phyloP scores from a whole-genome alignment of 2,888 invertebrate genomes.

The Tribolium freemani region DNA sequence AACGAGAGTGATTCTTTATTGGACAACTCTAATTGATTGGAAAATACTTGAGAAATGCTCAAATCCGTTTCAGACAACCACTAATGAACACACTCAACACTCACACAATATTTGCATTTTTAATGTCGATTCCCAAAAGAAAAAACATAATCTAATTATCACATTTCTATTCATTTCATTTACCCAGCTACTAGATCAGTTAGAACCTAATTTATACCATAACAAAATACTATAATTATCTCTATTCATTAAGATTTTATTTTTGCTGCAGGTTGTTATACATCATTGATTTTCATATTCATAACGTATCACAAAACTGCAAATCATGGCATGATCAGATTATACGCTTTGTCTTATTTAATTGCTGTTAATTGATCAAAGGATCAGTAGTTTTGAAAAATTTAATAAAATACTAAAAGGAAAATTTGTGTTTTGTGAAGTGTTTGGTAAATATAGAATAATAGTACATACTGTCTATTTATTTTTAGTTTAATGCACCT shows the following conservation, averaged over 20 bases:
- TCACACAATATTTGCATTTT: neutral
- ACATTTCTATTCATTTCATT: neutral
- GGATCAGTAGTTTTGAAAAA: neutral
- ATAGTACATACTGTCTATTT: no score
- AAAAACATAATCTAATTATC: neutral
- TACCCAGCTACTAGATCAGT: neutral
- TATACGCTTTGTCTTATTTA: neutral
- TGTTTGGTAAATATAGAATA: no score
- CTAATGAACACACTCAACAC: neutral
- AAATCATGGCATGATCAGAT: neutral
- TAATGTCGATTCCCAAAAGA: neutral
- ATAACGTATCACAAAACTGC: neutral
- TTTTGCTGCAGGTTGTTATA: neutral
- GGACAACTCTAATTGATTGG: slow-evolving; percentile 12
- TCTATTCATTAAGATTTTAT: neutral
- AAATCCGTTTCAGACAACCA: neutral
- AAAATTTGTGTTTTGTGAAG: no score
- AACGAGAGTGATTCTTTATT: slow-evolving; percentile 31
- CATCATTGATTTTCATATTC: neutral
- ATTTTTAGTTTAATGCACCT: neutral
- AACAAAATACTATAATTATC: neutral
- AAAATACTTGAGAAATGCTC: neutral
- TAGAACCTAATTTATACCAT: neutral
- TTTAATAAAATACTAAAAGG: no score
- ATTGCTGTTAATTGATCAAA: neutral